Evolutionary conservation across 2,797 vertebrate species (phyloP).

Genomic region (Tragopan temminckii): DNA sequence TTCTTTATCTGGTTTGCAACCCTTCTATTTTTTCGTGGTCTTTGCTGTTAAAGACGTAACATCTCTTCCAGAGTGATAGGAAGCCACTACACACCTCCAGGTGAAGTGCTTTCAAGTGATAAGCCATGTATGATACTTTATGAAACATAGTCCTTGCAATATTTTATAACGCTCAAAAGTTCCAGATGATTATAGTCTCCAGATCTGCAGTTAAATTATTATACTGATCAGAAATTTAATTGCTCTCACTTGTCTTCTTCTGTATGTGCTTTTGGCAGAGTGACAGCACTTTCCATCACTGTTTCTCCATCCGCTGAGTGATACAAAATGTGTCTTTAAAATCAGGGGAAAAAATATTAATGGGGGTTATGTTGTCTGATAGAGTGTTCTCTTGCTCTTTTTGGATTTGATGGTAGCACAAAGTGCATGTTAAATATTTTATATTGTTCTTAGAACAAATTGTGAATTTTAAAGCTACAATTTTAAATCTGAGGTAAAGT

Average conservation of each 20-base stretch:
- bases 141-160: background rate
- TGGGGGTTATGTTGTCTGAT: constrained; percentile 1
- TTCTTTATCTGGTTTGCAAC: background rate
- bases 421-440: constrained; percentile 44
- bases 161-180: constrained; percentile 49
- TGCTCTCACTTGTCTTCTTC: constrained; percentile 71
- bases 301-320: constrained; percentile 6
- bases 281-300: constrained; percentile 49
- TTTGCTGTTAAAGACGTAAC: background rate
- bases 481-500: background rate
- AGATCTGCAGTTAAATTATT: constrained; percentile 68
- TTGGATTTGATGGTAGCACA: background rate
- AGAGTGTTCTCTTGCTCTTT: constrained; percentile 30
- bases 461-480: constrained; percentile 19
- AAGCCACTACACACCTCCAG: background rate
- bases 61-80: background rate
- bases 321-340: constrained; percentile 48
- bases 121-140: constrained; percentile 5
- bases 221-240: constrained; percentile 70
- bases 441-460: background rate
- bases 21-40: background rate
- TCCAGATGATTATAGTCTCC: constrained; percentile 56
- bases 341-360: constrained; percentile 31
- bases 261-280: constrained; percentile 43
- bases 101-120: constrained; percentile 23